Conservation (phyloP, 1,140 invertebrate species). For the Papilio polytes region DNA sequence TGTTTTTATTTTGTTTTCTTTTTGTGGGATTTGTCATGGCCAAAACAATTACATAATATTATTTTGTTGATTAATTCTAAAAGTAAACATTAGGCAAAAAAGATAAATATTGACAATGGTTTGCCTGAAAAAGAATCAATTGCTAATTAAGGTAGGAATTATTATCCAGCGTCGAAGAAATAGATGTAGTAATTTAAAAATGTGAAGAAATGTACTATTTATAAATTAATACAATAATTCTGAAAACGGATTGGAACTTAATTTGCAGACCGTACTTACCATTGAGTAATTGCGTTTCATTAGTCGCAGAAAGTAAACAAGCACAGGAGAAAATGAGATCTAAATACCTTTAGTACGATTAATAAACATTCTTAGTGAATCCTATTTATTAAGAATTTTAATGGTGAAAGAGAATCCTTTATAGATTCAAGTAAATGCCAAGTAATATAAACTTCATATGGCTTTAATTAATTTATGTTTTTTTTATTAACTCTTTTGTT, state of each 20-base stretch:
- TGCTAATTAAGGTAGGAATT: too few relatives aligned
- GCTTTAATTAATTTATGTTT: neutral
- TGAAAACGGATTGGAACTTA: neutral
- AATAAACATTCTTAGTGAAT: constrained; percentile 15
- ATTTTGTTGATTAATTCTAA: too few relatives aligned
- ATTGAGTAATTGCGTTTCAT: constrained; percentile 8
- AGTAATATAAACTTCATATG: neutral
- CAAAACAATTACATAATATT: neutral
- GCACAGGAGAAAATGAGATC: constrained; percentile 11
- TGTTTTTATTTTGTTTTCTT: neutral
- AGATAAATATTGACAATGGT: too few relatives aligned
- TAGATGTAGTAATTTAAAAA: neutral
- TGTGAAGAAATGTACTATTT: neutral
- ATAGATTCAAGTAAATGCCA: neutral
- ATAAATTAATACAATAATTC: neutral
- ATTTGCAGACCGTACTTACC: constrained; percentile 8
- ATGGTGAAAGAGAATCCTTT: neutral
- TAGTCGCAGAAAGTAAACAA: constrained; percentile 27
- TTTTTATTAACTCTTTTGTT: neutral
- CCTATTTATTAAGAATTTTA: constrained; percentile 9
- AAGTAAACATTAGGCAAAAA: too few relatives aligned
- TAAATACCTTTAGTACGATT: constrained; percentile 19
- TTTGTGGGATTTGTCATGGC: neutral
- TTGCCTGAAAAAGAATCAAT: too few relatives aligned
- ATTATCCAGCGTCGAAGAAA: too few relatives aligned